Evolutionary conservation across 2,888 invertebrate species (phyloP), one percentile per base, ranked within the genome.

Genomic region (Tortricodes alternella): DNA sequence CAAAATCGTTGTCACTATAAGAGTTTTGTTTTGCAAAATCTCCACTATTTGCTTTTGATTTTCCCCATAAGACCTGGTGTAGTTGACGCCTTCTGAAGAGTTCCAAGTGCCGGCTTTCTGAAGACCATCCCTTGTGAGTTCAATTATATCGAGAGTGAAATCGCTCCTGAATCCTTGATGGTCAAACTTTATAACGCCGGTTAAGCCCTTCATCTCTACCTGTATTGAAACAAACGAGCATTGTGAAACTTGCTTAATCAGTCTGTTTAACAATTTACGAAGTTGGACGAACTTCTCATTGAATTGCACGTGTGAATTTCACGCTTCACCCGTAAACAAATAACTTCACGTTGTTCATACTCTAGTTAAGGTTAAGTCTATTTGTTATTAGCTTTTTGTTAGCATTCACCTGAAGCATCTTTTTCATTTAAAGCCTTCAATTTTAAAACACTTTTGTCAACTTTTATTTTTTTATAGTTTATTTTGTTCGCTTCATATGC

Each of bases 131-230:
- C 96, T 94, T 51, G 94, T 95, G 63, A 98, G 91, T 82, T 98
- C 98, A 62, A 99, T 95, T 67, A 99, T 95, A 78, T 98, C 98
- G 66, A 99, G 91, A 62, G 95, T 94, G 78, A 98, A 98, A 82
- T 97, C 96, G 39, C 96, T 96, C 59, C 99, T 93, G 84, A 97
- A 96, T 51, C 99, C 98, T 89, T 97, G 96, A 84, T 96, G 96
- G 88, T 98, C 97, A 84, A 98, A 98, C 87, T 96, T 96, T 71
- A 98, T 97, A 55, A 95, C 94, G 62, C 98, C 98, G 0, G 97
- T 97, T 66, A 98, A 89, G n/a, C 98, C 98, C 69, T 95, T 94
- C 94, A 97, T 96, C 91, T 97, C 96, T 62, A 97, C 95, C 97
- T 97, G 83, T 62, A 74, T 76, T 72, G 66, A 57, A 61, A 60